These are phyloP conservation scores for Eonycteris spelaea DNA, from an alignment of 2,113 vertebrate species.

Conservation along the genomic window DNA sequence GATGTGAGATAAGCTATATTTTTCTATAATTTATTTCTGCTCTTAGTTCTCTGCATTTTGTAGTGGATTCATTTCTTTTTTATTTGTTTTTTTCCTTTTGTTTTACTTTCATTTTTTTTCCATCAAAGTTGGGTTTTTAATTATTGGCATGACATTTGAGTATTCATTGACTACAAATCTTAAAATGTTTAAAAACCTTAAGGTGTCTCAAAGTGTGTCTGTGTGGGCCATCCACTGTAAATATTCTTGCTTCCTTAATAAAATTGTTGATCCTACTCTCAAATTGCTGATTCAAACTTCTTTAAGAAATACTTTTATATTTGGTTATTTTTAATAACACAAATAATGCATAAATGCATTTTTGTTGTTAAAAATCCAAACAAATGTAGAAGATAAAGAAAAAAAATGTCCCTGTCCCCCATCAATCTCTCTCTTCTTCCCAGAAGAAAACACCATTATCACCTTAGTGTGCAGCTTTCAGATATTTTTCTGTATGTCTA, in stretches of 20 bases:
- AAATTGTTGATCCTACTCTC: not conserved
- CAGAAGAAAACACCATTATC: not conserved
- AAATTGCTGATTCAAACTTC: not conserved
- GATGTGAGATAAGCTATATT: not conserved
- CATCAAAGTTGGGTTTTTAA: not conserved
- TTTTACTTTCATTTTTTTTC: not conserved
- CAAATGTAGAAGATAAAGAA: not conserved
- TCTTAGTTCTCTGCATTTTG: not conserved
- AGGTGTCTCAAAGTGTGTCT: not conserved
- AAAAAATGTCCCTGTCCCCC: not conserved
- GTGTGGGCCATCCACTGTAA: not conserved
- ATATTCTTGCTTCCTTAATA: not conserved
- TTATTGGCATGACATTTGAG: not conserved
- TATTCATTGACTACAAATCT: not conserved
- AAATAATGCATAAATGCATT: not conserved
- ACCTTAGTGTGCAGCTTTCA: not conserved
- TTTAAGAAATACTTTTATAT: not conserved
- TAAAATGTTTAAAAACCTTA: not conserved
- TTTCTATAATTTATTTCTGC: not conserved
- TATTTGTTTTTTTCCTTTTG: not conserved
- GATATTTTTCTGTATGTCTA: not conserved
- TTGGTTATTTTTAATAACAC: not conserved
- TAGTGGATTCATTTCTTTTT: not conserved
- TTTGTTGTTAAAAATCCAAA: not conserved
- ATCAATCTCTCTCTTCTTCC: not conserved